Percentiles rank a stretch among this genome's conserved stretches.
These are phyloP conservation scores for Chauna torquata DNA, from an alignment of 2,113 vertebrate genomes.

Conservation along the genomic window DNA sequence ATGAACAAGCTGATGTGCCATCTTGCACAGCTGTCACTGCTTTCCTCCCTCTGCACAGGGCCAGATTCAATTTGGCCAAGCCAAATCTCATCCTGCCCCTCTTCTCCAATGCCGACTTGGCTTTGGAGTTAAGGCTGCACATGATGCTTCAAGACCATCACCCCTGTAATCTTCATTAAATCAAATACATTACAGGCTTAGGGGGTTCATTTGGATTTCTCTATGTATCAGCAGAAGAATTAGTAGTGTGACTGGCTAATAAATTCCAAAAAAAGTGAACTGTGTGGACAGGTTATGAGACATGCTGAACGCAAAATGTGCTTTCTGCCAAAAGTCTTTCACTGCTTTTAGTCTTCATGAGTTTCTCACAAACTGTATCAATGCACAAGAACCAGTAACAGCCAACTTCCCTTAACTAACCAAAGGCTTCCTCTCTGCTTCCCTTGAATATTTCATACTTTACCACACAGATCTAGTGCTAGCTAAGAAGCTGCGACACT, in stretches of 20 bases:
- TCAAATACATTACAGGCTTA: background rate
- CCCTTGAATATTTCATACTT: background rate
- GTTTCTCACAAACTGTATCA: background rate
- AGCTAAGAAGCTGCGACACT: background rate
- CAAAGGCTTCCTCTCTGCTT: background rate
- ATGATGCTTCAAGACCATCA: background rate
- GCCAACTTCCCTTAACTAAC: background rate
- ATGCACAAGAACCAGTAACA: background rate
- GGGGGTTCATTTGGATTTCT: background rate
- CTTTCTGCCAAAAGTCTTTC: background rate
- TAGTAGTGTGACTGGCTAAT: background rate
- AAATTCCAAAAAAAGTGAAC: background rate
- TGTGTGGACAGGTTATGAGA: background rate
- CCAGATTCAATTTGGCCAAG: background rate
- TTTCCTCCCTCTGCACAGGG: background rate
- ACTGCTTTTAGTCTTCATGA: background rate
- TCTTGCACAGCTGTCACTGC: background rate
- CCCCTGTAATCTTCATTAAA: background rate
- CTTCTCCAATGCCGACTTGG: background rate
- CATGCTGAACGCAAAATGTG: background rate
- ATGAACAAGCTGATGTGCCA: background rate
- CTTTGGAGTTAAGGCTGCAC: slow-evolving; percentile 30
- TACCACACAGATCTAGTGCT: background rate
- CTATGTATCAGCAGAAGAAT: background rate
- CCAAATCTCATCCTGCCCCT: background rate